These are phyloP conservation scores for Simalia tracyae DNA, from an alignment of 2,797 vertebrate genomes.

Conservation along the genomic window DNA sequence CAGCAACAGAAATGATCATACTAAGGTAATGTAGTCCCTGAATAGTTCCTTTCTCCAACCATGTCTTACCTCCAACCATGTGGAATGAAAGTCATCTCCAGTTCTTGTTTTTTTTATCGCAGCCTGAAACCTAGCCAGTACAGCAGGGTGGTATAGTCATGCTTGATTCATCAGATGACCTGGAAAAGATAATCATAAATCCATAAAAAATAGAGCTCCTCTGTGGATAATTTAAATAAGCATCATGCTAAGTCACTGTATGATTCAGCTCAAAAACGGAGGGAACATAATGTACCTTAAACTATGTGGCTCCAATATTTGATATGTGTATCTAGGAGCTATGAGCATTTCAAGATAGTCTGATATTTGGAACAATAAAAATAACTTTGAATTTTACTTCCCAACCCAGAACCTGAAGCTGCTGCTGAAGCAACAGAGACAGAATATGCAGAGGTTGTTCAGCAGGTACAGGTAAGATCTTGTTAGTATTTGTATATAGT, in stretches of 20 bases:
- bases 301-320: background rate
- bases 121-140: background rate
- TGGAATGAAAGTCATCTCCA: background rate
- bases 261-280: background rate
- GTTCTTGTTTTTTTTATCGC: too few relatives aligned
- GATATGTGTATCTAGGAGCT: background rate
- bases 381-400: slow-evolving; percentile 20
- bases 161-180: background rate
- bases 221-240: background rate
- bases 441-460: slow-evolving; percentile 67
- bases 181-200: background rate
- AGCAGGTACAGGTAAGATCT: slow-evolving; percentile 74
- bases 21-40: too few relatives aligned
- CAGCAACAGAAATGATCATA: too few relatives aligned
- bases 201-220: background rate
- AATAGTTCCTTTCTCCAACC: background rate
- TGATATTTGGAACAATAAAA: background rate
- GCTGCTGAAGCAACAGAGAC: slow-evolving; percentile 68
- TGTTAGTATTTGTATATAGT: background rate
- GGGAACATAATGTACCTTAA: background rate
- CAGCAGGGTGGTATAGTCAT: background rate
- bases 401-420: slow-evolving; percentile 75
- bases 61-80: background rate
- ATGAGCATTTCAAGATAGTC: background rate
- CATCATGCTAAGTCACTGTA: background rate